phyloP scores from a whole-genome alignment of 2,797 vertebrate species.

The Mus minutoides region DNA sequence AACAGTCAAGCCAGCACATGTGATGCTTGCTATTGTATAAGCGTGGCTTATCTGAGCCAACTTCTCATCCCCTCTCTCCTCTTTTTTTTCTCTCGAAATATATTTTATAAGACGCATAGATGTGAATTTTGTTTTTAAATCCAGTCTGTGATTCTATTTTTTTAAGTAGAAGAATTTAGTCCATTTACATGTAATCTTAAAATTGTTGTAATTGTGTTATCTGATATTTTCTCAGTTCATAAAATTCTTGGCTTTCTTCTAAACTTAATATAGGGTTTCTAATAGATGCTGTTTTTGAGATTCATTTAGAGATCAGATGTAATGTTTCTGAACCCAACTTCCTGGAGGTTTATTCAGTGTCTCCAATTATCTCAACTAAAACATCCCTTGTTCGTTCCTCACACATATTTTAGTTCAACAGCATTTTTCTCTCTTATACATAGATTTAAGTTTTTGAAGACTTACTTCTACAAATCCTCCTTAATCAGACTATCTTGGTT shows the following conservation, averaged over 20 bases:
- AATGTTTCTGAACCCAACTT: conserved; percentile 57
- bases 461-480: conserved; percentile 2
- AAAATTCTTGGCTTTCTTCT: conserved; percentile 59
- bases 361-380: conserved; percentile 51
- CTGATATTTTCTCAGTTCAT: conserved; percentile 57
- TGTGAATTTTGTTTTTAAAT: conserved; percentile 54
- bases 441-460: conserved; percentile 8
- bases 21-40: conserved; percentile 11
- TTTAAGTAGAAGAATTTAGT: conserved; percentile 62
- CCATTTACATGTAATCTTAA: conserved; percentile 67
- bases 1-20: conserved; percentile 58
- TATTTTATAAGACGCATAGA: conserved; percentile 39
- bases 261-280: conserved; percentile 54
- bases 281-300: not conserved
- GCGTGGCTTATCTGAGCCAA: conserved; percentile 43
- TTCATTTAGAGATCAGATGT: conserved; percentile 52
- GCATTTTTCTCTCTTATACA: conserved; percentile 42
- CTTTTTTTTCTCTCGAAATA: not conserved
- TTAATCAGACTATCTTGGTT: conserved; percentile 36
- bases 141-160: conserved; percentile 42
- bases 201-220: conserved; percentile 66
- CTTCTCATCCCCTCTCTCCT: not conserved
- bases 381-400: conserved; percentile 4
- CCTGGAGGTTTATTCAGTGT: conserved; percentile 27
- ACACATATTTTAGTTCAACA: conserved; percentile 16